These are phyloP conservation scores for Euphydryas editha DNA, from an alignment of 2,888 invertebrate genomes.

Conservation along the genomic window DNA sequence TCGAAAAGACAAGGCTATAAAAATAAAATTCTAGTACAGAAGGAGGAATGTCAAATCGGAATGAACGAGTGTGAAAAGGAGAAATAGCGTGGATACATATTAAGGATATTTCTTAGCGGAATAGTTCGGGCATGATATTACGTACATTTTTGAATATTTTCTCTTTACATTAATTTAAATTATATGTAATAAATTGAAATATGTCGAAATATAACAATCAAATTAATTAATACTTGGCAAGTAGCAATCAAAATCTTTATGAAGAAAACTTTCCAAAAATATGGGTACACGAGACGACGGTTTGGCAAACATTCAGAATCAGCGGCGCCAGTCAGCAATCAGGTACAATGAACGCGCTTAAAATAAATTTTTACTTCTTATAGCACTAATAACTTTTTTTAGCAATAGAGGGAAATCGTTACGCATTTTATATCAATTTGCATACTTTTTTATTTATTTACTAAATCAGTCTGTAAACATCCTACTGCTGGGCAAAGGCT, in stretches of 20 bases:
- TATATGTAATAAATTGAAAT: conserved; percentile 1
- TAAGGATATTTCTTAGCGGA: conserved; percentile 9
- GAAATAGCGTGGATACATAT: conserved; percentile 9
- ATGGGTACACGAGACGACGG: conserved; percentile 39
- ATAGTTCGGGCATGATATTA: neutral
- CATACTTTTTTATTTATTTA: neutral
- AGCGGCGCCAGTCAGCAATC: conserved; percentile 38
- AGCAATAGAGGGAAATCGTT: neutral
- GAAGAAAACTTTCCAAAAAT: conserved; percentile 33
- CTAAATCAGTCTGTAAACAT: no score
- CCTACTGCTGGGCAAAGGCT: no score
- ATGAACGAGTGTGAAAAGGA: conserved; percentile 53
- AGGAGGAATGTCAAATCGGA: conserved; percentile 61
- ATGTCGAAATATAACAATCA: conserved; percentile 1
- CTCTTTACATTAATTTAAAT: neutral
- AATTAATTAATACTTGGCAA: conserved; percentile 34
- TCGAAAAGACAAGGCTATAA: conserved; percentile 65
- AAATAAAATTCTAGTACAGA: conserved; percentile 67
- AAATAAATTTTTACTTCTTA: conserved; percentile 18
- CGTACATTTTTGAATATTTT: neutral
- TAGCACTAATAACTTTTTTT: conserved; percentile 2
- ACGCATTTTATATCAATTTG: neutral
- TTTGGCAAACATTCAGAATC: conserved; percentile 54
- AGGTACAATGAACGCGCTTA: conserved; percentile 35
- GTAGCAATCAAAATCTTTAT: conserved; percentile 27